These are phyloP conservation scores for Xestobium rufovillosum DNA, from an alignment of 2,888 invertebrate species.

Conservation along the genomic window DNA sequence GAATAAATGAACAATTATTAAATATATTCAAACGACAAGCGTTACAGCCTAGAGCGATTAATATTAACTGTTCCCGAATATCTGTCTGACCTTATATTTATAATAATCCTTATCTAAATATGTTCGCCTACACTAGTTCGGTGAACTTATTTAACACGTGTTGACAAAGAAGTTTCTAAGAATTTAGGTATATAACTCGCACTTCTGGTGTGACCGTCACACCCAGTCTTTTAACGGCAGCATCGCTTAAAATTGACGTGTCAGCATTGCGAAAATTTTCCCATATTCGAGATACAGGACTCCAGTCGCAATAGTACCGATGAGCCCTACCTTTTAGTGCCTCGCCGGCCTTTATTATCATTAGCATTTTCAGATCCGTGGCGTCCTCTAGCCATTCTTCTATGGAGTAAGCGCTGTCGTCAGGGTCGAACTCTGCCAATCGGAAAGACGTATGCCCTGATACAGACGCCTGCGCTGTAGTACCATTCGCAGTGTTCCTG, in stretches of 20 bases:
- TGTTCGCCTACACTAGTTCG: no score
- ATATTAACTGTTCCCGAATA: no score
- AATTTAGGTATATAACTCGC: no score
- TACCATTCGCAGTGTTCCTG: no score
- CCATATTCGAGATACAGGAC: conserved; percentile 21
- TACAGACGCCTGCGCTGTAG: no score
- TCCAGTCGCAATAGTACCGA: conserved; percentile 22
- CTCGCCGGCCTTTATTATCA: conserved; percentile 22
- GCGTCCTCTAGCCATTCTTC: conserved; percentile 22
- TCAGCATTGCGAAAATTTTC: conserved; percentile 21
- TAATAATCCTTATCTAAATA: no score
- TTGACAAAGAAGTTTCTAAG: no score
- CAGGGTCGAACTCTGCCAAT: conserved; percentile 1
- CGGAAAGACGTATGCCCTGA: background rate
- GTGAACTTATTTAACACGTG: no score
- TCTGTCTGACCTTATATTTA: no score
- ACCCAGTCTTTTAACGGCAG: conserved; percentile 12
- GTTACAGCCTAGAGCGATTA: no score
- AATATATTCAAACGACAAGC: no score
- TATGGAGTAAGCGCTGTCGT: conserved; percentile 8
- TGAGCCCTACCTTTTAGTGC: conserved; percentile 21
- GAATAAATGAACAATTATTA: no score
- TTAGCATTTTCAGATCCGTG: conserved; percentile 21
- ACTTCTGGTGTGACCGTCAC: conserved; percentile 13
- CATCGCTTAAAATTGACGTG: conserved; percentile 17